Percentiles rank a stretch among this genome's conserved stretches.
These are phyloP conservation scores for Myotis planiceps DNA, from an alignment of 2,797 vertebrate species.

Conservation along the genomic window DNA sequence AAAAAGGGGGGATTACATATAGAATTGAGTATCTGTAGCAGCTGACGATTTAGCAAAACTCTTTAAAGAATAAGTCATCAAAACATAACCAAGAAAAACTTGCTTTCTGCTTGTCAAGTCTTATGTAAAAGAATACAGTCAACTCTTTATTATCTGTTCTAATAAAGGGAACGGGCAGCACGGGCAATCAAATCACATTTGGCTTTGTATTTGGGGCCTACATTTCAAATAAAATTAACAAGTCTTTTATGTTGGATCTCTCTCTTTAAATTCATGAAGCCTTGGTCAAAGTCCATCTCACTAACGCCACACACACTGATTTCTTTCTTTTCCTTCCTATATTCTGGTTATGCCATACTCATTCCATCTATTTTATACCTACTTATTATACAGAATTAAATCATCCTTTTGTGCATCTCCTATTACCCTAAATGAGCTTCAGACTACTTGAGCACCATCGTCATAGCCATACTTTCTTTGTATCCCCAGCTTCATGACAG, in stretches of 20 bases:
- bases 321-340: not conserved
- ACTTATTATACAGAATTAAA: not conserved
- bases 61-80: slow-evolving; percentile 29
- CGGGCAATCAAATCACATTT: not conserved
- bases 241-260: not conserved
- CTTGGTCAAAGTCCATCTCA: not conserved
- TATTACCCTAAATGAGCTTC: not conserved
- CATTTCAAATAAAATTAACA: not conserved
- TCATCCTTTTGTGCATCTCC: not conserved
- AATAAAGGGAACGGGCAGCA: slow-evolving; percentile 29
- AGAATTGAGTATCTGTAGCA: slow-evolving; percentile 25
- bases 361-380: not conserved
- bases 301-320: not conserved
- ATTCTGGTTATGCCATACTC: not conserved
- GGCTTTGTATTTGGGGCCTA: not conserved
- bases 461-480: not conserved
- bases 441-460: not conserved
- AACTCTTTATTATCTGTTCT: slow-evolving; percentile 63
- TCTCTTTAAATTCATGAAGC: not conserved
- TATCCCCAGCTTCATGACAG: not conserved
- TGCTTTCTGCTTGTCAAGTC: slow-evolving; percentile 42
- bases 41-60: slow-evolving; percentile 55
- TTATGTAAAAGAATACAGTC: slow-evolving; percentile 59
- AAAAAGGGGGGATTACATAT: not conserved
- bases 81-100: slow-evolving; percentile 52